phyloP scores from a whole-genome alignment of 1,140 invertebrate species.

The Thaumetopoea pityocampa region DNA sequence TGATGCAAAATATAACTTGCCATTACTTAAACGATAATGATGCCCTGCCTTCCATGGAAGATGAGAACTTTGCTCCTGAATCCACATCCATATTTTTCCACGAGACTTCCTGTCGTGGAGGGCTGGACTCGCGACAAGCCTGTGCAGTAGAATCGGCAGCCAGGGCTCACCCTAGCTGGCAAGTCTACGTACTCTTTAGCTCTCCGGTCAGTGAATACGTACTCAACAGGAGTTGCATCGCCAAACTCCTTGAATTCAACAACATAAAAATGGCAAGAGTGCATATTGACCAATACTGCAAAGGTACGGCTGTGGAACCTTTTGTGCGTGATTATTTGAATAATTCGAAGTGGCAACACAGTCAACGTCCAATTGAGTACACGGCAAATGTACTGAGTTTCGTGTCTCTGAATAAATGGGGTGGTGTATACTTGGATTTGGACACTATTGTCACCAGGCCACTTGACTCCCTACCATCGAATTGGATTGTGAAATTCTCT shows the following conservation, averaged over 20 bases:
- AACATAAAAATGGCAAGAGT: slow-evolving; percentile 79
- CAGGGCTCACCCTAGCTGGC: slow-evolving; percentile 70
- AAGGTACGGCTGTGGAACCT: slow-evolving; percentile 78
- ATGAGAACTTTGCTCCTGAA: slow-evolving; percentile 15
- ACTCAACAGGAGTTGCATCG: slow-evolving; percentile 9
- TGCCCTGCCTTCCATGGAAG: slow-evolving; percentile 19
- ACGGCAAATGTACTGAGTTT: slow-evolving; percentile 83
- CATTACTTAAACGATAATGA: too few species aligned
- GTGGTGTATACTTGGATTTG: slow-evolving; percentile 87
- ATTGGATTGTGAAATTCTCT: too few species aligned
- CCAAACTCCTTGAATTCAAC: slow-evolving; percentile 68
- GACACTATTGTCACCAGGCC: slow-evolving; percentile 83
- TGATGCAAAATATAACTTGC: too few species aligned
- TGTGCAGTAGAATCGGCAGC: slow-evolving; percentile 80
- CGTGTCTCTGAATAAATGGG: slow-evolving; percentile 84
- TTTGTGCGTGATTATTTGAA: slow-evolving; percentile 62
- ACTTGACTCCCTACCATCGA: slow-evolving; percentile 76
- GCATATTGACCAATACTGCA: slow-evolving; percentile 77
- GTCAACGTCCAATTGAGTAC: slow-evolving; percentile 45
- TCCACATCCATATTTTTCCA: slow-evolving; percentile 76
- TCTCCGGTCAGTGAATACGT: slow-evolving; percentile 34
- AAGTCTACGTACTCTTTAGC: slow-evolving; percentile 72
- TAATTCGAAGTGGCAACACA: too few species aligned
- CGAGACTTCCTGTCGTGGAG: slow-evolving; percentile 74
- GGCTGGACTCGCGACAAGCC: slow-evolving; percentile 71